A percentile compares a stretch with the other conserved stretches of the same genome.
phyloP scores from a whole-genome alignment of 2,888 invertebrate genomes.

The Carterocephalus palaemon region DNA sequence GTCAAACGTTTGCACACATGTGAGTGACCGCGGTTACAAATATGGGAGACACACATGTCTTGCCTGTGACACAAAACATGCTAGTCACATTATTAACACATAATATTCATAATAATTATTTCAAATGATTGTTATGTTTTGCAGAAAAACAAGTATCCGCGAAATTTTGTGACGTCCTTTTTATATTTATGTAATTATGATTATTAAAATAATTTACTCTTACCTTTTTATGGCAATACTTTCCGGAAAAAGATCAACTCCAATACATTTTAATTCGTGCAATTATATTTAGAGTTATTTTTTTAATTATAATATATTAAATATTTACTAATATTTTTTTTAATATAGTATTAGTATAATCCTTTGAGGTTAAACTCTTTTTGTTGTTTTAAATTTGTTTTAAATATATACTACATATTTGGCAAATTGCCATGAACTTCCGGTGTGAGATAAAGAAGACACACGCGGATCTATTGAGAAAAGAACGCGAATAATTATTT shows the following conservation, averaged over 20 bases:
- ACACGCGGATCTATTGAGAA: conserved; percentile 79
- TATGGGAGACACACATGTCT: no score
- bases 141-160: no score
- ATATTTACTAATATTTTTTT: neutral
- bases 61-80: no score
- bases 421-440: conserved; percentile 80
- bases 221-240: conserved; percentile 28
- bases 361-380: neutral
- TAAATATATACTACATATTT: conserved; percentile 48
- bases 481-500: conserved; percentile 70
- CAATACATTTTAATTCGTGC: conserved; percentile 13
- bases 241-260: conserved; percentile 23
- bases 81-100: no score
- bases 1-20: no score
- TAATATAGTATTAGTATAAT: neutral
- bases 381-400: neutral
- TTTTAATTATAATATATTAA: neutral
- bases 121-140: no score
- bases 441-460: conserved; percentile 78
- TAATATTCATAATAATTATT: no score
- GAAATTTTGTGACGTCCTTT: no score
- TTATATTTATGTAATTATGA: no score
- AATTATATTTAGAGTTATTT: neutral
- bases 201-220: no score
- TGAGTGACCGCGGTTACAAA: no score